These are phyloP conservation scores for Oreonectes daqikongensis DNA, from an alignment of 2,797 vertebrate genomes.

Conservation along the genomic window DNA sequence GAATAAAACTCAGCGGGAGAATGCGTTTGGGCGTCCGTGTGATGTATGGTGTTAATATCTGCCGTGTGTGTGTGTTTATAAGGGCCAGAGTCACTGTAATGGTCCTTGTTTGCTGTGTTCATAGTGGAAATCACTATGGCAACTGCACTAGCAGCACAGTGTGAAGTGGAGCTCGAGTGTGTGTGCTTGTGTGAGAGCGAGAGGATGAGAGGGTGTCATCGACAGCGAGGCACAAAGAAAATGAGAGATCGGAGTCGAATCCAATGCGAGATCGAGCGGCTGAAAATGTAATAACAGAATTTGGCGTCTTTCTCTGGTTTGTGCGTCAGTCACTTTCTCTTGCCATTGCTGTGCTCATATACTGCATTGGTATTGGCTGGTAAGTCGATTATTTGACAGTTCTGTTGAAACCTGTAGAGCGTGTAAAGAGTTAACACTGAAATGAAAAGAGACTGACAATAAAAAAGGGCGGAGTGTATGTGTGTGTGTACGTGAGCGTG, in stretches of 20 bases:
- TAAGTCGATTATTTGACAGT: neutral
- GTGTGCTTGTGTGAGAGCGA: conserved; percentile 59
- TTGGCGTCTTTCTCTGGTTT: neutral
- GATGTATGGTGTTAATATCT: conserved; percentile 36
- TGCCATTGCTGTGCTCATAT: neutral
- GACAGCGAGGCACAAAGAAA: conserved; percentile 48
- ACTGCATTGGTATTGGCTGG: neutral
- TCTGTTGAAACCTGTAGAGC: neutral
- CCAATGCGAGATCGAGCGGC: neutral
- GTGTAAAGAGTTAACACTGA: conserved; percentile 64
- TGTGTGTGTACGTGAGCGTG: conserved; percentile 44
- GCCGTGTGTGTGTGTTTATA: conserved; percentile 39
- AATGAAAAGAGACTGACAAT: conserved; percentile 55
- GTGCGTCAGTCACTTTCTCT: neutral
- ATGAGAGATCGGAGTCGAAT: conserved; percentile 31
- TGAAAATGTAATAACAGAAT: neutral
- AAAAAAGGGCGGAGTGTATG: conserved; percentile 47
- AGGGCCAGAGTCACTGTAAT: conserved; percentile 71
- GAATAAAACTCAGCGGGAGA: neutral
- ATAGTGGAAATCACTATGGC: conserved; percentile 72
- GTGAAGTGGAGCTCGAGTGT: conserved; percentile 72
- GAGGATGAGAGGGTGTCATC: conserved; percentile 51
- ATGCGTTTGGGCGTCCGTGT: neutral
- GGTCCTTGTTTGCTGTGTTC: conserved; percentile 74
- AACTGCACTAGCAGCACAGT: conserved; percentile 76